These are phyloP conservation scores for Daboia siamensis DNA, from an alignment of 2,113 vertebrate species.

Conservation along the genomic window DNA sequence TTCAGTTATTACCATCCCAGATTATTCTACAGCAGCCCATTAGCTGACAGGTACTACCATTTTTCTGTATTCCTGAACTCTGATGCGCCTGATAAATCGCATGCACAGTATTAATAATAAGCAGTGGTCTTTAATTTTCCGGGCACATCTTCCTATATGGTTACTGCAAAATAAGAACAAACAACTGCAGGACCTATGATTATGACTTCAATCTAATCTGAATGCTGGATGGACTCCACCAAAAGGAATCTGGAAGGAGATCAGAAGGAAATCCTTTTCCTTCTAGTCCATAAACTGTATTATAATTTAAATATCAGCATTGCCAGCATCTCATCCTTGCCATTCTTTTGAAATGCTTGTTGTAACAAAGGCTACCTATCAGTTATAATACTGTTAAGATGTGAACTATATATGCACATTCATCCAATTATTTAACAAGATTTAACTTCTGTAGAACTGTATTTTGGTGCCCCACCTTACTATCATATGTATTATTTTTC, in stretches of 20 bases:
- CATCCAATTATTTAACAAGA: neutral
- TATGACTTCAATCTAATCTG: no score
- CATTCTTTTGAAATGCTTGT: neutral
- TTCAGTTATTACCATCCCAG: neutral
- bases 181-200: neutral
- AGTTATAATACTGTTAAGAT: no score
- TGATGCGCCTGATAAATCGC: neutral
- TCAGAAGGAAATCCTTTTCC: no score
- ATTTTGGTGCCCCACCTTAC: neutral
- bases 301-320: neutral
- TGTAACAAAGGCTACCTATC: no score
- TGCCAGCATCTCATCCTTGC: neutral
- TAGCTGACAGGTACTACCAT: neutral
- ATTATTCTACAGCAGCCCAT: neutral
- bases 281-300: neutral
- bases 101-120: neutral
- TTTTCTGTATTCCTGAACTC: neutral
- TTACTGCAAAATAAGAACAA: neutral
- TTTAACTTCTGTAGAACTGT: neutral
- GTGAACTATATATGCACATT: no score
- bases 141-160: neutral
- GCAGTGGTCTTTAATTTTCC: neutral
- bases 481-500: neutral
- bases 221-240: no score
- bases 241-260: no score